Evolutionary conservation across 2,797 vertebrate genomes (phyloP).

Genomic region (Apogon hyalosoma): DNA sequence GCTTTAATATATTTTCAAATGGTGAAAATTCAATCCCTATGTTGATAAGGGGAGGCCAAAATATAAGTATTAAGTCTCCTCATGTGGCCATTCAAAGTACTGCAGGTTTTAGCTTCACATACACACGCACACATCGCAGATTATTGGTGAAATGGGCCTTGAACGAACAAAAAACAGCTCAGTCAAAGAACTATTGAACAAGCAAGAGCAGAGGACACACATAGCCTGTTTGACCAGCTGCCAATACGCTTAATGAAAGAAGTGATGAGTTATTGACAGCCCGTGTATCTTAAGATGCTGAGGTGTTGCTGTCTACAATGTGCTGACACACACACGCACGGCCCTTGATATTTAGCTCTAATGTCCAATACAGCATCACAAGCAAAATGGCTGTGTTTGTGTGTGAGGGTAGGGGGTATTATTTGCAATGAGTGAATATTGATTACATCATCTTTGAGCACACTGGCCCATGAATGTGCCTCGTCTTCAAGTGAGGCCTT

Average conservation of each 20-base stretch:
- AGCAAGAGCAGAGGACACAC: constrained; percentile 7
- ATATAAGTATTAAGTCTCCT: too few relatives aligned
- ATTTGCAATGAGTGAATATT: constrained; percentile 46
- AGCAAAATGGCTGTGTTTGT: constrained; percentile 35
- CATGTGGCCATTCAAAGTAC: too few relatives aligned
- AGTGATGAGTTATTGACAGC: constrained; percentile 83
- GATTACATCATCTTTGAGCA: constrained; percentile 43
- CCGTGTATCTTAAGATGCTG: constrained; percentile 71
- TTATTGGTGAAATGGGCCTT: constrained; percentile 54
- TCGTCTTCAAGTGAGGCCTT: neutral
- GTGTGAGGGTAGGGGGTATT: constrained; percentile 9
- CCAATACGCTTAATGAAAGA: constrained; percentile 77
- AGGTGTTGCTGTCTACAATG: constrained; percentile 67
- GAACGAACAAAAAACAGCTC: constrained; percentile 38
- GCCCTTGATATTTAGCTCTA: constrained; percentile 41
- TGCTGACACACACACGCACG: constrained; percentile 60
- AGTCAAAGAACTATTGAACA: constrained; percentile 32
- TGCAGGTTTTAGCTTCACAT: neutral
- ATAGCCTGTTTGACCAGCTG: constrained; percentile 45
- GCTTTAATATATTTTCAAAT: too few relatives aligned
- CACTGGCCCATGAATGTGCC: constrained; percentile 16
- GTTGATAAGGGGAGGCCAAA: too few relatives aligned
- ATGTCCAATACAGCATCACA: constrained; percentile 38
- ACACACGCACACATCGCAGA: constrained; percentile 13
- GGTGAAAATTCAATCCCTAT: too few relatives aligned